Evolutionary conservation across 2,113 vertebrate species (phyloP), one percentile per base, ranked within the genome.

Genomic region (Anas platyrhynchos): DNA sequence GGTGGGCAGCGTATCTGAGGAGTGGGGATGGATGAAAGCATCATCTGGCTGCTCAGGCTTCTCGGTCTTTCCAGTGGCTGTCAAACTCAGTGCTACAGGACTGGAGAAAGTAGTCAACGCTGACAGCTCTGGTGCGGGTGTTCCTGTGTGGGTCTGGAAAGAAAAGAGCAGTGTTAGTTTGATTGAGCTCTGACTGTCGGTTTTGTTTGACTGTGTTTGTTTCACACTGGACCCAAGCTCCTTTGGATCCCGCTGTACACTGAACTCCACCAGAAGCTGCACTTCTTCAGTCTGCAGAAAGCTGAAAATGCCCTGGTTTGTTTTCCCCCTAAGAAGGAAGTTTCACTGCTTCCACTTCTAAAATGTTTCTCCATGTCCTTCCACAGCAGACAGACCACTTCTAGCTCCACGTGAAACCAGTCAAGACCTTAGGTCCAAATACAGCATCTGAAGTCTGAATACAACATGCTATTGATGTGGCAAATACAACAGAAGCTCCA

Each of bases 51-150:
- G 87, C 67, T 48, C 89, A 48, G 93, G 75, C 83, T 86, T 93
- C 89, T 98, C 97, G 2, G 92, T 74, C 68, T 97, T 97, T 77
- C 95, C 96, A 38, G 96, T 76, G 65, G 96, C 77, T 62, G 94
- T 68, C 78, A 98, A 92, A 17, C 95, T 82, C 54, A 96, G 91
- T 3, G 94, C 63, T 38, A 83, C 69, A 46, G 95, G 94, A 55
- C 84, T 92, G 91, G 94, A 94, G 93, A 90, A 77, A 0, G 96
- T 95, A 34, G 91, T 58, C 46, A 97, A 5, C 11, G 38, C 89
- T 23, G 95, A 82, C 1, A 83, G 68, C 4, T 41, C 83, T 32
- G 95, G 80, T 6, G 85, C 85, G 34, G 95, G 50, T 10, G 83
- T 89, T 78, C 76, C 94, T 41, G 87, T 20, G 34, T 68, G 82